Evolutionary conservation across 2,797 vertebrate species (phyloP), one percentile per base, ranked within the genome.

Genomic region (Cynopterus sphinx): DNA sequence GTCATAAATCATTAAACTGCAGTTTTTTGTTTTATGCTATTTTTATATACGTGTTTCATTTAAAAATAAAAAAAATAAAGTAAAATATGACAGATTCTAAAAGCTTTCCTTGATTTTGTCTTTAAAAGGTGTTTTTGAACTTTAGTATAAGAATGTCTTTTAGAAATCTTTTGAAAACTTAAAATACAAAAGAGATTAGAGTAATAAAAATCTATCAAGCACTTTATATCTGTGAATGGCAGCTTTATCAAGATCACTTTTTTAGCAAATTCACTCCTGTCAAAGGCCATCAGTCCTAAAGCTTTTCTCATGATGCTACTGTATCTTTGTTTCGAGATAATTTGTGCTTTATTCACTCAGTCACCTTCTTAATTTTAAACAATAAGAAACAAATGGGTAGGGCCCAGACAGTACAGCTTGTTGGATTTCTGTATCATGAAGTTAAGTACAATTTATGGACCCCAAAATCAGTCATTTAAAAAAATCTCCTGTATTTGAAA

Each of bases 261-360:
- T 74, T 55, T 81, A 81, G 74, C 75, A 93, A 83, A 93, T 90
- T 63, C 53, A 86, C 19, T 79, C 26, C 36, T 86, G 33, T 36
- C 85, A 83, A 93, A 78, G 63, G 63, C 46, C 61, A 21, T 63
- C 36, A 67, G 28, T 74, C 43, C 5, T 46, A 82, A 73, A 0
- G 3, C 9, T 91, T 85, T 84, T 83, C 79, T 63, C 61, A 84
- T 0, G 11, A 53, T 68, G 57, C 26, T 73, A 33, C 28, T 22
- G 2, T 46, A 82, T 9, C 16, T 95, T 87, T 95, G 31, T 49
- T 91, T 84, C 73, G n/a, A 74, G 85, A 79, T 68, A 79, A 79
- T 26, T 65, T 78, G 4, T 59, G 19, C 33, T 84, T 78, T 65
- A 61, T 53, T 93, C 31, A 67, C 28, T 88, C 16, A 83, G 57